A percentile compares a stretch with the other conserved stretches of the same genome.
Conservation (phyloP, 2,888 invertebrate species). For the Zeuzera pyrina region DNA sequence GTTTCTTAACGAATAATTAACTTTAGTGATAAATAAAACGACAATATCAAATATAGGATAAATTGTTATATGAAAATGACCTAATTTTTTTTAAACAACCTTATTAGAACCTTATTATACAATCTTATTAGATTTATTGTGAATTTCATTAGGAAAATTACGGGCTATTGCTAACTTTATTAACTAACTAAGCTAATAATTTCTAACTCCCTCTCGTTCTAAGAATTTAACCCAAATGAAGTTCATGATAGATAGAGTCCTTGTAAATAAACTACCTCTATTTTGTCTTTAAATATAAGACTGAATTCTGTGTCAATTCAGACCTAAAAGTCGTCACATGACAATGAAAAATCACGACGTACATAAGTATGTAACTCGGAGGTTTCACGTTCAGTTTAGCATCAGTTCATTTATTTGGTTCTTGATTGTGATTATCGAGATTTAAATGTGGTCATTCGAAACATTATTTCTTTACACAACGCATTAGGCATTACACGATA, state of each 20-base stretch:
- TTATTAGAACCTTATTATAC: conserved; percentile 5
- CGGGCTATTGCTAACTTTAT: neutral
- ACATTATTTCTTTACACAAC: too few species aligned
- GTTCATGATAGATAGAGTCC: conserved; percentile 21
- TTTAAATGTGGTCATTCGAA: too few species aligned
- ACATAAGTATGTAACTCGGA: too few species aligned
- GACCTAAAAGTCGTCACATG: conserved; percentile 26
- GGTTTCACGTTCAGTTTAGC: too few species aligned
- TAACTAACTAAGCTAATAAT: neutral
- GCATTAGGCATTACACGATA: too few species aligned
- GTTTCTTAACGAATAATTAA: too few species aligned
- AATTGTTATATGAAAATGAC: conserved; percentile 30
- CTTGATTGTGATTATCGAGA: too few species aligned
- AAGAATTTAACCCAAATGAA: conserved; percentile 6
- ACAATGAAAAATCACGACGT: too few species aligned
- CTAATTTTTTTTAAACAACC: conserved; percentile 12
- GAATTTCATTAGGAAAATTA: conserved; percentile 6
- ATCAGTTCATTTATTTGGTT: too few species aligned
- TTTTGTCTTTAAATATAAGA: conserved; percentile 56
- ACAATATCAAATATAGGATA: conserved; percentile 65
- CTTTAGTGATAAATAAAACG: conserved; percentile 59
- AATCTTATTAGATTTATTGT: neutral
- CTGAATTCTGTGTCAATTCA: conserved; percentile 73
- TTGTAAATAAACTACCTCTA: conserved; percentile 63
- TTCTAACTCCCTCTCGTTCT: too few species aligned